Conservation (phyloP, 2,113 vertebrate genomes). For the Zosterops japonicus region DNA sequence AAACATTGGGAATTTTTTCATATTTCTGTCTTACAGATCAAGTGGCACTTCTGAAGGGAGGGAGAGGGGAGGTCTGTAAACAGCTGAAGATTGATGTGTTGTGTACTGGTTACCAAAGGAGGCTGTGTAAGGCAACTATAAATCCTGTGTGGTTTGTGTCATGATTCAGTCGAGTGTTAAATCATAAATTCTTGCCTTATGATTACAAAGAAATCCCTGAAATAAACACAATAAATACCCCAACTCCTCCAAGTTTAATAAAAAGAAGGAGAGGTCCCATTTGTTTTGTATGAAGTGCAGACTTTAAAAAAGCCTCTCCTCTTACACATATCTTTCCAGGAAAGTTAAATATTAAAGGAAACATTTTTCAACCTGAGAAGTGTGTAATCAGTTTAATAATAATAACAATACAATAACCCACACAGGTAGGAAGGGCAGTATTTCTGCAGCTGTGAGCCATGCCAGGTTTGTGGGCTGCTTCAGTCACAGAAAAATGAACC, state of each 20-base stretch:
- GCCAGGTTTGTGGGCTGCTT: background rate
- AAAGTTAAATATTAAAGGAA: background rate
- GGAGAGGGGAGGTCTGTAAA: background rate
- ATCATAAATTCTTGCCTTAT: background rate
- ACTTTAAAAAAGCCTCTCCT: background rate
- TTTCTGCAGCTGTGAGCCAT: background rate
- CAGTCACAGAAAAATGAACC: background rate
- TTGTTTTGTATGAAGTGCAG: background rate
- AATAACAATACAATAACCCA: background rate
- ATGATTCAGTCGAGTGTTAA: background rate
- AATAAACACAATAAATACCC: background rate
- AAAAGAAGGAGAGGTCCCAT: background rate
- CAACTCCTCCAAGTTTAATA: background rate
- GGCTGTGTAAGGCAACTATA: background rate
- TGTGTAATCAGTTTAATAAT: background rate
- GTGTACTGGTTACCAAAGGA: background rate
- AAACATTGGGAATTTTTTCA: accelerated
- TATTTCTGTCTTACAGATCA: background rate
- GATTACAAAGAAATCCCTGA: background rate
- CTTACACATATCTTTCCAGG: background rate
- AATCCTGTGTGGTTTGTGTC: background rate
- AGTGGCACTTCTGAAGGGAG: background rate
- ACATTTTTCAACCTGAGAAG: background rate
- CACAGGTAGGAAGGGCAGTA: background rate
- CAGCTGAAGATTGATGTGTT: background rate